phyloP scores from a whole-genome alignment of 2,797 vertebrate species.

The Hemitrygon akajei region DNA sequence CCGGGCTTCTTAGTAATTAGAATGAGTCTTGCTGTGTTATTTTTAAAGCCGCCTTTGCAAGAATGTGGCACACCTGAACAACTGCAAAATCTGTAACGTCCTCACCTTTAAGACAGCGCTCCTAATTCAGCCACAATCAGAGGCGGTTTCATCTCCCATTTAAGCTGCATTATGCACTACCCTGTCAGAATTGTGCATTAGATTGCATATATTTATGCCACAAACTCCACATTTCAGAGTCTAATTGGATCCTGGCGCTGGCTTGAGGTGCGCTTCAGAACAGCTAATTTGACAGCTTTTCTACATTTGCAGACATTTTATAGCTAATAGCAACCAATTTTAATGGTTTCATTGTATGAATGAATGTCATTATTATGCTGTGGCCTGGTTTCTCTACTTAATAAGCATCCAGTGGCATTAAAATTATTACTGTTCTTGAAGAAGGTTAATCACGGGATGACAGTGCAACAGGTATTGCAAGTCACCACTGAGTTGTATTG shows the following conservation, averaged over 20 bases:
- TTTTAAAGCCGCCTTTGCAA: slow-evolving; percentile 48
- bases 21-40: slow-evolving; percentile 44
- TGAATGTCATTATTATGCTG: slow-evolving; percentile 39
- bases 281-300: slow-evolving; percentile 48
- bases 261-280: slow-evolving; percentile 40
- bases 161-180: slow-evolving; percentile 44
- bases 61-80: slow-evolving; percentile 43
- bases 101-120: slow-evolving; percentile 43
- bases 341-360: slow-evolving; percentile 42
- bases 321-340: slow-evolving; percentile 42
- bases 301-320: slow-evolving; percentile 43
- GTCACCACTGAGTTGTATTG: neutral
- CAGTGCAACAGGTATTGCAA: slow-evolving; percentile 18
- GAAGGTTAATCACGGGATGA: slow-evolving; percentile 15
- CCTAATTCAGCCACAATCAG: slow-evolving; percentile 43
- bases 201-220: slow-evolving; percentile 41
- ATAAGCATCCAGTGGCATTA: neutral
- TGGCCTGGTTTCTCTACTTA: slow-evolving; percentile 11
- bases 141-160: slow-evolving; percentile 50
- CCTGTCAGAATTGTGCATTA: slow-evolving; percentile 46
- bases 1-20: slow-evolving; percentile 38
- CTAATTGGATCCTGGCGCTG: slow-evolving; percentile 46
- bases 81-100: slow-evolving; percentile 45
- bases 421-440: neutral
- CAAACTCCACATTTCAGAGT: slow-evolving; percentile 47